Evolutionary conservation across 1,140 invertebrate species (phyloP).

Genomic region (Tetragonula clypearis): DNA sequence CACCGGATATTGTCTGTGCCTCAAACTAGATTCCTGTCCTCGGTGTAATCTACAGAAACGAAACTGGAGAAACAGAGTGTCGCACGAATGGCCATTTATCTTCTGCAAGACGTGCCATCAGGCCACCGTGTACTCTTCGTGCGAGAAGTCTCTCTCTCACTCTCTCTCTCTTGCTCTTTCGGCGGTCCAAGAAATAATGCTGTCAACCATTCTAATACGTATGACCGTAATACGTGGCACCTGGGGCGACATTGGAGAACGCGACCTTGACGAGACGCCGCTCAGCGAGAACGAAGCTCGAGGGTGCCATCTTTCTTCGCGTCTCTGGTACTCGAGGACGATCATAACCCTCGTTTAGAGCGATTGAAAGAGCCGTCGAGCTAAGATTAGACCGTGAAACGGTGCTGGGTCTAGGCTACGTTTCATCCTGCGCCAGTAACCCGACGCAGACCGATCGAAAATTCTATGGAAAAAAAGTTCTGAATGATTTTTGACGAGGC

Average conservation of each 20-base stretch:
- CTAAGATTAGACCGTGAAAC: slow-evolving; percentile 17
- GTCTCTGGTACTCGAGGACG: neutral
- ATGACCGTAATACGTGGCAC: slow-evolving; percentile 23
- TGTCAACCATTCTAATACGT: slow-evolving; percentile 14
- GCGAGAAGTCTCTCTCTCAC: neutral
- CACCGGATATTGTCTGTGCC: neutral
- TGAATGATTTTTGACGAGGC: too few relatives aligned
- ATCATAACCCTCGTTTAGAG: slow-evolving; percentile 12
- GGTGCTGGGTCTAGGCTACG: neutral
- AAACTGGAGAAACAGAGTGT: neutral
- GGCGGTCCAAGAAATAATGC: slow-evolving; percentile 7
- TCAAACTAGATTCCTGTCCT: neutral
- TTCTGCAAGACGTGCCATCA: neutral
- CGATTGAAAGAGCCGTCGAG: slow-evolving; percentile 19
- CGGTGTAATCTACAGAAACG: neutral
- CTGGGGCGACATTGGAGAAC: slow-evolving; percentile 33
- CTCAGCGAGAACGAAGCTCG: neutral
- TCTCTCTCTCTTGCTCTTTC: too few relatives aligned
- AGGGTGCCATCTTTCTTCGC: slow-evolving; percentile 11
- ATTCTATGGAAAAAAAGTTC: too few relatives aligned
- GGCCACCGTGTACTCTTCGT: neutral
- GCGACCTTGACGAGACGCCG: slow-evolving; percentile 19
- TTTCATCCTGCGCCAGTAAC: too few relatives aligned
- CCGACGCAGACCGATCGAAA: neutral
- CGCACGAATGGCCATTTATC: slow-evolving; percentile 10